Evolutionary conservation across 2,113 vertebrate species (phyloP), one percentile per base, ranked within the genome.

Genomic region (Xyliphius kryptos): DNA sequence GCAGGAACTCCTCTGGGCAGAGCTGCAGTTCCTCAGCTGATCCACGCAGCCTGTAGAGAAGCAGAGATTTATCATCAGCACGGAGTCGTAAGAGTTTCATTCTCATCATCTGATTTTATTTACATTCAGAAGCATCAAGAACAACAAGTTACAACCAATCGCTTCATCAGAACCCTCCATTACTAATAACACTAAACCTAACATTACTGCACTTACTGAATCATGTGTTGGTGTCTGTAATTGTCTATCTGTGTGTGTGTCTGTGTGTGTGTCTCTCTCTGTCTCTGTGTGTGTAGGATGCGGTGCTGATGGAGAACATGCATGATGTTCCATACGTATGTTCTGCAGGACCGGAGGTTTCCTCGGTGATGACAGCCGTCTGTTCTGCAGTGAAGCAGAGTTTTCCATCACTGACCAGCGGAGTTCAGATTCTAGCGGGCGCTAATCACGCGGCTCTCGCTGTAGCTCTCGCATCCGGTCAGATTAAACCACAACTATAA

Each of bases 291-390:
- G 2, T 64, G 20, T 74, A 94, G 92, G 91, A 92, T 5, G 91
- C 80, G 3, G 3, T 92, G 66, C 82, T 93, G 3, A 73, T 95
- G 37, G 91, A 95, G 75, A 93, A 95, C 78, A 94, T 91, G 92
- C 91, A 93, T 4, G 90, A 93, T 11, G 69, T 91, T 61, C 92
- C 90, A 0, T 94, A 93, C 75, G 80, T 71, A 0, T 62, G 86
- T 59, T 15, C 68, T 1, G 74, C 83, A 9, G 92, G 90, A 10
- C 87, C 89, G 0, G 92, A 93, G 70, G 84, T 92, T n/a, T 85
- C 76, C 0, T 80, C 90, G 0, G 82, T 83, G 3, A 89, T 93
- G 91, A 77, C 90, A 0, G 78, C 82, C 0, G 63, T 92, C 1
- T 82, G 82, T 17, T 26, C 77, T 1, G 81, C 88, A 0, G 79